Conservation (phyloP, 1,140 invertebrate species). For the Neuroterus valhalla region DNA sequence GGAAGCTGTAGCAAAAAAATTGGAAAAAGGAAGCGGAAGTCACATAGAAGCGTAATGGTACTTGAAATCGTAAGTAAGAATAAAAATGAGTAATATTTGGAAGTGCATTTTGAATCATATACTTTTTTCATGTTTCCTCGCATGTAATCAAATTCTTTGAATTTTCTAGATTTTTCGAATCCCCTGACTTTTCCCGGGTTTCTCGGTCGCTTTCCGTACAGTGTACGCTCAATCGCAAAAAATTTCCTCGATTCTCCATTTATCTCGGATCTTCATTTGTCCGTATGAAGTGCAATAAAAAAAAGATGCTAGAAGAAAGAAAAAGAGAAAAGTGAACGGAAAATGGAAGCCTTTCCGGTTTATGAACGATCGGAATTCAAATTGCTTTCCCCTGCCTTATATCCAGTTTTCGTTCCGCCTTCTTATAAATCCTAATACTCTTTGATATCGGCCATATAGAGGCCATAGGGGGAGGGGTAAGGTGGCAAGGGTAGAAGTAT, state of each 20-base stretch:
- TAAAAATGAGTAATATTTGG: too few species aligned
- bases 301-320: slow-evolving; percentile 16
- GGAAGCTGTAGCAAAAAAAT: too few species aligned
- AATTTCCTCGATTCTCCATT: background rate
- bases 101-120: too few species aligned
- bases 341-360: slow-evolving; percentile 55
- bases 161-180: too few species aligned
- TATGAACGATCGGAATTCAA: slow-evolving; percentile 69
- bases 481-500: slow-evolving; percentile 31
- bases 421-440: slow-evolving; percentile 65
- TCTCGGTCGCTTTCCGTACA: too few species aligned
- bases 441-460: slow-evolving; percentile 55
- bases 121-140: too few species aligned
- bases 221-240: slow-evolving; percentile 6
- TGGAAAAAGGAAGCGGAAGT: too few species aligned
- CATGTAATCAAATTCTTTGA: too few species aligned
- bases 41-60: too few species aligned
- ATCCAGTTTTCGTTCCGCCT: slow-evolving; percentile 58
- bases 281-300: slow-evolving; percentile 12
- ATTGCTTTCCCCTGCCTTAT: slow-evolving; percentile 59
- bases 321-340: slow-evolving; percentile 39
- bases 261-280: slow-evolving; percentile 8
- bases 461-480: slow-evolving; percentile 3
- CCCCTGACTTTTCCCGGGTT: too few species aligned
- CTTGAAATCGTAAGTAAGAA: too few species aligned